Conservation (phyloP, 2,797 vertebrate species). For the Sciaenops ocellatus region DNA sequence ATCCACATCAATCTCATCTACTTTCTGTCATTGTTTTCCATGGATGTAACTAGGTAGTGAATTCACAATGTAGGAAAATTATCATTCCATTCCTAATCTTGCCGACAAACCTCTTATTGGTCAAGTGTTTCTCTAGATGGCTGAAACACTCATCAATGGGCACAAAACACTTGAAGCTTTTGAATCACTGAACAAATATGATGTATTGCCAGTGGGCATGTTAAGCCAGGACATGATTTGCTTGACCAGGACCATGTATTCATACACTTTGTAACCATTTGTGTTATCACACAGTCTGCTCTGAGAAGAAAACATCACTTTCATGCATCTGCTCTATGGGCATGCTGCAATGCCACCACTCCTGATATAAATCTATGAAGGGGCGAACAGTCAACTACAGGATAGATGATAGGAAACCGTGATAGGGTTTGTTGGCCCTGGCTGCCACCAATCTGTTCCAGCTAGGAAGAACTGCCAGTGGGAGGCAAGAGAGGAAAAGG, state of each 20-base stretch:
- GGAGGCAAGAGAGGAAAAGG: conserved; percentile 56
- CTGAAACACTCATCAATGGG: background rate
- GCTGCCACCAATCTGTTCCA: conserved; percentile 38
- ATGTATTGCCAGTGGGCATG: background rate
- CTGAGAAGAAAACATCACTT: background rate
- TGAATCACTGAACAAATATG: background rate
- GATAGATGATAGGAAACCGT: conserved; percentile 36
- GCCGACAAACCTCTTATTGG: background rate
- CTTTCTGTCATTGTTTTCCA: background rate
- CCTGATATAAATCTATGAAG: conserved; percentile 43
- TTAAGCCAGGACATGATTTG: background rate
- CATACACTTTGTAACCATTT: conserved; percentile 3
- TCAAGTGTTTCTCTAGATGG: background rate
- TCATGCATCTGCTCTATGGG: conserved; percentile 5
- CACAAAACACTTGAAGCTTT: background rate
- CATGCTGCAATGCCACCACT: conserved; percentile 24
- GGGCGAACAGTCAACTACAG: conserved; percentile 45
- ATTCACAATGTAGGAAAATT: background rate
- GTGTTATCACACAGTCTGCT: conserved; percentile 11
- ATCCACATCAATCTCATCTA: no score
- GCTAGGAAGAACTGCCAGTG: conserved; percentile 23
- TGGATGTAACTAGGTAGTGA: background rate
- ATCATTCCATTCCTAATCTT: background rate
- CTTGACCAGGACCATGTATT: background rate
- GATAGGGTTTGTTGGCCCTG: conserved; percentile 42